Conservation (phyloP, 2,888 invertebrate genomes). For the Anorthoa munda region DNA sequence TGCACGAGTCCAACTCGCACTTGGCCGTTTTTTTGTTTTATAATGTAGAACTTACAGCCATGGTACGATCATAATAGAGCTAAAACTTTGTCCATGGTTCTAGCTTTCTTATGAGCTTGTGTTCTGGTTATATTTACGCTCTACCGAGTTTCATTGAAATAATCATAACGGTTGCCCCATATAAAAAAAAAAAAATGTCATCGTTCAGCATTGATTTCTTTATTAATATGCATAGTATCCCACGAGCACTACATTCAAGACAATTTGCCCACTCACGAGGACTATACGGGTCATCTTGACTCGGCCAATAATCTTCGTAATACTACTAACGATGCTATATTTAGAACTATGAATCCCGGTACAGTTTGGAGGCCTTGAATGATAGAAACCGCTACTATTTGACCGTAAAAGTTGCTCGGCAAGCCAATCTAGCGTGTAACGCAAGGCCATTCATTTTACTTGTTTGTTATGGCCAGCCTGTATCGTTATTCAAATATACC, state of each 20-base stretch:
- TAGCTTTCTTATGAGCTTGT: no score
- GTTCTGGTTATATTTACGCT: no score
- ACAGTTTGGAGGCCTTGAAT: constrained; percentile 22
- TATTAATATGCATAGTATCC: not conserved
- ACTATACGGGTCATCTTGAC: not conserved
- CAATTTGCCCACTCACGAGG: not conserved
- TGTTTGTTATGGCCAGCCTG: not conserved
- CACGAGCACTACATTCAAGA: not conserved
- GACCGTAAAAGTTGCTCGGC: constrained; percentile 27
- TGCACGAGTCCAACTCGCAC: no score
- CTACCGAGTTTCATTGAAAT: no score
- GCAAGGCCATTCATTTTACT: constrained; percentile 26
- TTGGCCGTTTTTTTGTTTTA: no score
- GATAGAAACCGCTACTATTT: constrained; percentile 5
- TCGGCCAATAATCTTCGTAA: not conserved
- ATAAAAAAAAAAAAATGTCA: no score
- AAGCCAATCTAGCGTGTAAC: constrained; percentile 11
- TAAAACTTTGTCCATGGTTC: no score
- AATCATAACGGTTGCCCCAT: no score
- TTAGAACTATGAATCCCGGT: constrained; percentile 3
- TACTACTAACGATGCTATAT: not conserved
- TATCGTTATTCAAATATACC: not conserved
- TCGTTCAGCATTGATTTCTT: no score
- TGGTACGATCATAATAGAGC: no score
- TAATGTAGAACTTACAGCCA: no score